Percentiles rank a stretch among this genome's conserved stretches.
Conservation (phyloP, 2,113 vertebrate species). For the Amblyornis subalaris region DNA sequence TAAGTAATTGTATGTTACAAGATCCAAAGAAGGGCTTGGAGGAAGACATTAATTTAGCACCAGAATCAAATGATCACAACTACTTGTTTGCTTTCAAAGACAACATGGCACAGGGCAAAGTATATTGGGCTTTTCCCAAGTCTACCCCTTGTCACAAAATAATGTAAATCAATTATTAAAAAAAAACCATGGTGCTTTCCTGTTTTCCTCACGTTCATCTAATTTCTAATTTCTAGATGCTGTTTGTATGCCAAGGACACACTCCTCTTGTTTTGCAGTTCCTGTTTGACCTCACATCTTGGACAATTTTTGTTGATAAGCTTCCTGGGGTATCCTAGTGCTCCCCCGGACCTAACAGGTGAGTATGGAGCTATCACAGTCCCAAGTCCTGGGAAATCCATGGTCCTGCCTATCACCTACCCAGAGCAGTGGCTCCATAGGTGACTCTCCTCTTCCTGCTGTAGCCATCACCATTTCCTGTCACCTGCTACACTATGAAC, state of each 20-base stretch:
- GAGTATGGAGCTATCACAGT: accelerated
- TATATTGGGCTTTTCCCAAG: not conserved
- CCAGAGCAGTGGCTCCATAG: not conserved
- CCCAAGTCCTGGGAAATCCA: not conserved
- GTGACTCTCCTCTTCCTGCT: not conserved
- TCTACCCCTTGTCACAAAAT: not conserved
- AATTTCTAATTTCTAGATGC: not conserved
- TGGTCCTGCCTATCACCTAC: not conserved
- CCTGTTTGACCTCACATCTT: not conserved
- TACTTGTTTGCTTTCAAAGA: not conserved
- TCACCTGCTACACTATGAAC: not conserved
- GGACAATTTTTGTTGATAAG: not conserved
- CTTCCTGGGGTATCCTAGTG: not conserved
- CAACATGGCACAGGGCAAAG: not conserved
- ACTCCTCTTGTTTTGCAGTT: not conserved
- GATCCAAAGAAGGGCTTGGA: not conserved
- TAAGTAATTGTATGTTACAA: not conserved
- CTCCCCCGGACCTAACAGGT: not conserved
- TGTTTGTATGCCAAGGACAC: not conserved
- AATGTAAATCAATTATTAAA: not conserved
- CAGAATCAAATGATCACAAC: not conserved
- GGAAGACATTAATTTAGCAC: not conserved
- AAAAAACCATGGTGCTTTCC: not conserved
- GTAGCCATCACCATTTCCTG: not conserved
- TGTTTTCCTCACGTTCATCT: not conserved